A percentile compares a stretch with the other conserved stretches of the same genome.
Conservation (phyloP, 1,140 invertebrate genomes). For the Eriosoma lanigerum region DNA sequence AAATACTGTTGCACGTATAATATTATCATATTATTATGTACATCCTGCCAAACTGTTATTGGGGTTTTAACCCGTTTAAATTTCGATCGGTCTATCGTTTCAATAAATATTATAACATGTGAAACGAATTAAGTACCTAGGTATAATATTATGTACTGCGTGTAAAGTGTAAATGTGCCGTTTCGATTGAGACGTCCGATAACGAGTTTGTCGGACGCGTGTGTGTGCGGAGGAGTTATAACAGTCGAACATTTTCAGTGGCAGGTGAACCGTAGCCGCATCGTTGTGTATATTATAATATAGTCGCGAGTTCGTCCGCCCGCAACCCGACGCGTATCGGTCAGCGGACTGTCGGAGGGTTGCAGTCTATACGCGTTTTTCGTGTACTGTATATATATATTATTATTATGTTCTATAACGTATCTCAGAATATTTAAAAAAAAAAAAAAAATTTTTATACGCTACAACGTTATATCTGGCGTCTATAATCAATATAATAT, state of each 20-base stretch:
- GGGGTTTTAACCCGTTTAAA: background rate
- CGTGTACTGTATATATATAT: background rate
- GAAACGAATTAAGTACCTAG: constrained; percentile 4
- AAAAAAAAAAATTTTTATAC: too few relatives aligned
- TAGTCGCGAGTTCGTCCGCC: background rate
- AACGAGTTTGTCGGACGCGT: constrained; percentile 36
- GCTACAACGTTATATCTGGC: background rate
- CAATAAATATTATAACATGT: constrained; percentile 29
- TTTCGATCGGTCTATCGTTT: constrained; percentile 40
- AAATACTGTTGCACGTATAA: too few relatives aligned
- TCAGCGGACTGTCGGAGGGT: background rate
- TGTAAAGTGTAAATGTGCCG: background rate
- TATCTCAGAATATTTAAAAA: background rate
- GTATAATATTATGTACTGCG: too few relatives aligned
- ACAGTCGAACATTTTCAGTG: background rate
- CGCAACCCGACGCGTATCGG: background rate
- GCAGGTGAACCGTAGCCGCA: constrained; percentile 46
- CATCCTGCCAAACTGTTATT: constrained; percentile 1
- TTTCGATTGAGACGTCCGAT: constrained; percentile 50
- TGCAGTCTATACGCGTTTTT: background rate
- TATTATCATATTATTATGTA: too few relatives aligned
- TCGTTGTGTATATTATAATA: background rate
- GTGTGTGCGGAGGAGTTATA: constrained; percentile 36
- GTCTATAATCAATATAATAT: constrained; percentile 39
- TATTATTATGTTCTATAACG: background rate